Conservation (phyloP, 1,140 invertebrate genomes). For the Camponotus floridanus region DNA sequence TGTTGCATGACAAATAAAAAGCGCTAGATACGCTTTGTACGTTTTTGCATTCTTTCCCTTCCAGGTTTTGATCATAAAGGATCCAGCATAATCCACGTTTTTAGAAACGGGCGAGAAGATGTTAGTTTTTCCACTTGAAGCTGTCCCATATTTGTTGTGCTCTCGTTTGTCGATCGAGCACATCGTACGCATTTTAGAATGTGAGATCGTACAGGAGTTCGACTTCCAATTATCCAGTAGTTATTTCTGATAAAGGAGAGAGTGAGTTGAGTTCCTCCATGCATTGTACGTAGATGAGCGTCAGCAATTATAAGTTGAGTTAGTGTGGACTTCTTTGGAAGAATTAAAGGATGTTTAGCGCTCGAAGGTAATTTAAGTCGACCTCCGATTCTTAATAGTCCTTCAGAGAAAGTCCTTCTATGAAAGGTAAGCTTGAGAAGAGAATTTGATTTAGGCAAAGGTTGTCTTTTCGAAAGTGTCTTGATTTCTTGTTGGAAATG, state of each 20-base stretch:
- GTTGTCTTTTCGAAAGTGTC: not conserved
- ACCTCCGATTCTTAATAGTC: slow-evolving; percentile 76
- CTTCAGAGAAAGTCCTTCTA: slow-evolving; percentile 59
- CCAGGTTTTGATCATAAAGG: slow-evolving; percentile 75
- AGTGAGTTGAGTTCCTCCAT: slow-evolving; percentile 57
- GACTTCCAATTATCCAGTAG: slow-evolving; percentile 72
- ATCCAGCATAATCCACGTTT: slow-evolving; percentile 83
- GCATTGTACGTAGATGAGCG: slow-evolving; percentile 65
- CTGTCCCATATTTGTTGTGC: slow-evolving; percentile 78
- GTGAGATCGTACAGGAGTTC: slow-evolving; percentile 35
- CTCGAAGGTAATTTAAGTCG: slow-evolving; percentile 57
- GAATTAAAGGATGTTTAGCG: slow-evolving; percentile 70
- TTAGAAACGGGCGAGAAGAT: slow-evolving; percentile 76
- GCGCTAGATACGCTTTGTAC: slow-evolving; percentile 78
- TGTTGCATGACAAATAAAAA: slow-evolving; percentile 80
- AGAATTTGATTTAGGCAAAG: not conserved
- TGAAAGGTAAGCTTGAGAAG: slow-evolving; percentile 35
- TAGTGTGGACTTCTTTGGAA: slow-evolving; percentile 64
- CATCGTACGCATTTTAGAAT: slow-evolving; percentile 11
- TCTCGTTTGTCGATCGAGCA: not conserved
- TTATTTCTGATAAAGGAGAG: slow-evolving; percentile 42
- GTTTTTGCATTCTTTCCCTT: slow-evolving; percentile 50
- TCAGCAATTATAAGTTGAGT: slow-evolving; percentile 70
- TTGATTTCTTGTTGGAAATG: not conserved
- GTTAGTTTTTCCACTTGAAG: slow-evolving; percentile 75